Evolutionary conservation across 2,888 invertebrate genomes (phyloP).

Genomic region (Lithosia quadra): DNA sequence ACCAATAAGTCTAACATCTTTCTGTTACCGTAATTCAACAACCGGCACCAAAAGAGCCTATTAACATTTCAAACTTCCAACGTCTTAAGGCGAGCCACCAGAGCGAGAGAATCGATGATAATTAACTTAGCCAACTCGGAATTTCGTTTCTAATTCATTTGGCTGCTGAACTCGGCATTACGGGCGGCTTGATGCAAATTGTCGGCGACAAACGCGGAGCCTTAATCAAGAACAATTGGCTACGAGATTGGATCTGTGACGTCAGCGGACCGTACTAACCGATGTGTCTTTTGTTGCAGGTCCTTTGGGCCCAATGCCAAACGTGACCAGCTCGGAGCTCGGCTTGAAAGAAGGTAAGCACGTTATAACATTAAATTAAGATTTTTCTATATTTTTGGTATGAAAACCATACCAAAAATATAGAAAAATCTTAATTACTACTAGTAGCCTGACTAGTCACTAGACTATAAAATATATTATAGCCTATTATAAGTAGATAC

Average conservation of each 20-base stretch:
- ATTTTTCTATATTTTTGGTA: not conserved
- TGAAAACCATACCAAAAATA: no score
- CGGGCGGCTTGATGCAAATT: slow-evolving; percentile 39
- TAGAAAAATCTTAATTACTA: no score
- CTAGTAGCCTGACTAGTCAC: no score
- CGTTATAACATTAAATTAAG: not conserved
- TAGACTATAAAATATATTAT: no score
- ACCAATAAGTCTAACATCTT: not conserved
- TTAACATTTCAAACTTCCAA: slow-evolving; percentile 25
- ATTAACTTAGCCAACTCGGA: slow-evolving; percentile 37
- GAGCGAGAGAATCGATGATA: slow-evolving; percentile 33
- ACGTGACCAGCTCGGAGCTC: slow-evolving; percentile 71
- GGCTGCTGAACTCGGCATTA: slow-evolving; percentile 21
- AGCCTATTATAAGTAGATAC: no score
- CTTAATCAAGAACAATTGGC: slow-evolving; percentile 43
- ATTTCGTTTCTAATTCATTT: slow-evolving; percentile 46
- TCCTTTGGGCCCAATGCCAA: slow-evolving; percentile 75
- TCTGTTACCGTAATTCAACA: not conserved
- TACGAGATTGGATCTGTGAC: slow-evolving; percentile 32
- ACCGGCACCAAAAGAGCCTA: slow-evolving; percentile 10
- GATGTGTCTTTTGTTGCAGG: slow-evolving; percentile 64
- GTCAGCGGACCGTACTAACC: slow-evolving; percentile 11
- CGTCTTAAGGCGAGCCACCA: slow-evolving; percentile 10
- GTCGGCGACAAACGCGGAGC: slow-evolving; percentile 23
- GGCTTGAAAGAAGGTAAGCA: slow-evolving; percentile 76